These are phyloP conservation scores for Sardina pilchardus DNA, from an alignment of 2,113 vertebrate genomes.

Conservation along the genomic window DNA sequence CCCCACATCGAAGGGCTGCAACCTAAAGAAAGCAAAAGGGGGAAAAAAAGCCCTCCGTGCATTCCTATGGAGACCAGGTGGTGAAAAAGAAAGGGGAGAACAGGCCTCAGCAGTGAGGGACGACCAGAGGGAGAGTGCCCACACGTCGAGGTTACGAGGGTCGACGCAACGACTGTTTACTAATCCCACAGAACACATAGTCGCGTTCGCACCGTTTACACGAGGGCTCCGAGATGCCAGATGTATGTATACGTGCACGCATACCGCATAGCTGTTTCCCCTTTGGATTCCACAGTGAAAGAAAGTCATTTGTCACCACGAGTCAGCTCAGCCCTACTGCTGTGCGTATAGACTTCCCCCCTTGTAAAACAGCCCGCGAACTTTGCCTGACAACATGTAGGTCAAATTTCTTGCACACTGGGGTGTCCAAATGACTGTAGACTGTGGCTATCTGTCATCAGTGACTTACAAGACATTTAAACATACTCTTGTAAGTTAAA, in stretches of 20 bases:
- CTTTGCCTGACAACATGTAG: not conserved
- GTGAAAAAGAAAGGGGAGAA: constrained; percentile 42
- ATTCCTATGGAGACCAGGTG: constrained; percentile 62
- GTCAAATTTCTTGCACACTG: not conserved
- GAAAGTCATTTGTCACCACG: not conserved
- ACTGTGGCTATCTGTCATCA: not conserved
- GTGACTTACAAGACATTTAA: not conserved
- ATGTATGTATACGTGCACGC: not conserved
- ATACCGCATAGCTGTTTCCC: not conserved
- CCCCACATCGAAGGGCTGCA: constrained; percentile 29
- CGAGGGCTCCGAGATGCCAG: not conserved
- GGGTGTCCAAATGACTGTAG: not conserved
- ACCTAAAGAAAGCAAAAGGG: constrained; percentile 8
- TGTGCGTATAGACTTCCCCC: not conserved
- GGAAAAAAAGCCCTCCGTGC: constrained; percentile 42
- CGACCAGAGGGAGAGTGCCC: not conserved
- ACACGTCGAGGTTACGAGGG: not conserved
- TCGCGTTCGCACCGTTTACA: not conserved
- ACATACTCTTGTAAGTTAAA: not conserved
- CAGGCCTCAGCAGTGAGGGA: constrained; percentile 62
- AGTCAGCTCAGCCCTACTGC: not conserved
- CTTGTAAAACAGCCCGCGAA: not conserved
- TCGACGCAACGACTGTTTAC: not conserved
- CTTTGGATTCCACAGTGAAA: not conserved
- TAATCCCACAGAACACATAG: not conserved